Conservation (phyloP, 2,797 vertebrate genomes). For the Xiphophorus birchmanni region DNA sequence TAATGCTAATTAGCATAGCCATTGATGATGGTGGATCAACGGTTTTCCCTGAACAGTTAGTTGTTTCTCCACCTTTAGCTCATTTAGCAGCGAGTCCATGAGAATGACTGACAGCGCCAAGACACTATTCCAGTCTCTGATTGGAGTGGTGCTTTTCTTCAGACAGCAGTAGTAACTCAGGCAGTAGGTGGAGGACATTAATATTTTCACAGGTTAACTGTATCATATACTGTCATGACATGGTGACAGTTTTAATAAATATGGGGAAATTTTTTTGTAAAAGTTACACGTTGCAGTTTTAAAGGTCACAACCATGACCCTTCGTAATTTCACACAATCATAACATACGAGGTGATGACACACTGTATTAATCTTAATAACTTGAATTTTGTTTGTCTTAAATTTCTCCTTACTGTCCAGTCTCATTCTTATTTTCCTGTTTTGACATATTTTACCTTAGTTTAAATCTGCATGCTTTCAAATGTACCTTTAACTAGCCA, state of each 20-base stretch:
- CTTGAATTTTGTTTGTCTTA: background rate
- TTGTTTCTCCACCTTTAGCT: background rate
- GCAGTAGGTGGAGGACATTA: too few species aligned
- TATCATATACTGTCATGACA: too few species aligned
- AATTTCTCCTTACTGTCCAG: background rate
- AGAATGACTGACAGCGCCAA: background rate
- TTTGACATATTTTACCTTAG: background rate
- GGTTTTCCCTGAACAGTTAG: background rate
- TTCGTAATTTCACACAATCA: background rate
- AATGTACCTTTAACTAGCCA: background rate
- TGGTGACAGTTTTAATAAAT: too few species aligned
- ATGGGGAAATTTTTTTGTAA: too few species aligned
- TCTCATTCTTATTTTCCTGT: background rate
- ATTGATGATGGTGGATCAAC: background rate
- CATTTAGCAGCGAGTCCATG: background rate
- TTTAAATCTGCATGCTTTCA: background rate
- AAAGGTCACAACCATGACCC: background rate
- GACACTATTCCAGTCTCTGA: background rate
- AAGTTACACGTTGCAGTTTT: too few species aligned
- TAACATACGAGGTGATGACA: background rate
- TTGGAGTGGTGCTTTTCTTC: background rate
- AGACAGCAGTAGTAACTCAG: too few species aligned
- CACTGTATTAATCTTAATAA: too few species aligned
- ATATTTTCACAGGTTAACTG: too few species aligned
- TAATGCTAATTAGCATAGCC: background rate